Base-by-base conservation (phyloP, 1,140 invertebrate genomes). In the Idris sp. region DNA sequence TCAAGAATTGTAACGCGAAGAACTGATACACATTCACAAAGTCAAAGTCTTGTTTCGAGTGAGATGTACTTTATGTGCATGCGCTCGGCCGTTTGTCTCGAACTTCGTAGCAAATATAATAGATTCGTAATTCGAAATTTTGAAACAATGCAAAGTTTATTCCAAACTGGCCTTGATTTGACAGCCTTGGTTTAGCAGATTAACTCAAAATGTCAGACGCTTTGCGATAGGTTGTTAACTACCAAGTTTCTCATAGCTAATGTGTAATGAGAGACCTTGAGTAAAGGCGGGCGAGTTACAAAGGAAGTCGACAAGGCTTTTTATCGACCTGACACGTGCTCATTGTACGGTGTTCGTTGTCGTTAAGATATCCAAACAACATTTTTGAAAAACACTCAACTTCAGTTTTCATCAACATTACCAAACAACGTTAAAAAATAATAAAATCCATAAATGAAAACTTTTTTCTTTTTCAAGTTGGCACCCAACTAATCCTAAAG, bases 241-340 rank as follows among this genome's bases (percentile, higher is more conserved):
- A 40, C 48, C 35, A 51, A 73, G 71, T 74, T 78, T 73, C 78
- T 74, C 74, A 76, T 75, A 76, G 67, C 46, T 48, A 41, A 43
- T 74, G 73, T 82, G 80, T 83, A 86, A 86, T 81, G 79, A 83
- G 76, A 71, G 81, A 81, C 85, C 85, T 87, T 86, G 85, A 78
- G 76, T 62, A 75, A 81, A 83, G 78, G 77, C 84, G 81, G 83
- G 82, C 81, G 81, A 80, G 79, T 81, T 81, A 78, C 82, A 81
- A 83, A 84, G 84, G 85, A 87, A 87, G 85, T 87, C 81, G 82
- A 83, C 85, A 86, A 87, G 85, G 85, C 46, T 86, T 87, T 85
- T 87, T 84, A 86, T 86, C 83, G 74, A 72, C 48, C 46, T 77
- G 81, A 78, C 77, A 74, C 75, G 71, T 74, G 80, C 64, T 78